phyloP scores from a whole-genome alignment of 2,113 vertebrate species.

The Brachyhypopomus gauderio region DNA sequence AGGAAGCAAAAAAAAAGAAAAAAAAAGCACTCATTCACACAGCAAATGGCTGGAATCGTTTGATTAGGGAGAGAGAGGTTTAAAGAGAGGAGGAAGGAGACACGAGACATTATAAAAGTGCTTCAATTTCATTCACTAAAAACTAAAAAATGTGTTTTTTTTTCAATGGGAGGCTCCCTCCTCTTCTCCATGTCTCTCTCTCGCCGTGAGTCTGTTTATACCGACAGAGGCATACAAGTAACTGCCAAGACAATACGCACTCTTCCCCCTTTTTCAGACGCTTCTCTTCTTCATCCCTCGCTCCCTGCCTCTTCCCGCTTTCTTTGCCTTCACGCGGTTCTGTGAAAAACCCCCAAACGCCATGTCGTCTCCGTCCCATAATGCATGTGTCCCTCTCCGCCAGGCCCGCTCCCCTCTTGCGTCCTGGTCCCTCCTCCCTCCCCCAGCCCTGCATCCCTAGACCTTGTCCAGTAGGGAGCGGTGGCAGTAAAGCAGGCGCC shows the following conservation, averaged over 20 bases:
- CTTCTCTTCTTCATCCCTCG: constrained; percentile 35
- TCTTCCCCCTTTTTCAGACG: constrained; percentile 39
- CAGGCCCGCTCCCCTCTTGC: constrained; percentile 32
- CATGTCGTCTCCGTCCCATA: constrained; percentile 39
- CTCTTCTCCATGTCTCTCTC: constrained; percentile 36
- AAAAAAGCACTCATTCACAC: constrained; percentile 62
- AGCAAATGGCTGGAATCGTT: constrained; percentile 77
- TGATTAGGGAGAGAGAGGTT: constrained; percentile 56
- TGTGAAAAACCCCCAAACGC: constrained; percentile 39
- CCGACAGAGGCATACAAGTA: constrained; percentile 53
- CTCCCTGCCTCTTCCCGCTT: background rate
- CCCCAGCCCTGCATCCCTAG: constrained; percentile 66
- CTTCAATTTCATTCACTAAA: constrained; percentile 28
- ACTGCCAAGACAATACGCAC: constrained; percentile 50
- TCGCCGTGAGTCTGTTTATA: constrained; percentile 50
- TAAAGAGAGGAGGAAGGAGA: constrained; percentile 47
- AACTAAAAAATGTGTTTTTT: constrained; percentile 3
- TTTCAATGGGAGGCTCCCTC: constrained; percentile 42
- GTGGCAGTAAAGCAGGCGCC: constrained; percentile 88
- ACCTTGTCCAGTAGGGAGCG: constrained; percentile 92
- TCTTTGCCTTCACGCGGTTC: constrained; percentile 34
- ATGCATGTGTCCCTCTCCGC: constrained; percentile 25
- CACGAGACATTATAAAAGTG: constrained; percentile 33
- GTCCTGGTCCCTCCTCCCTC: constrained; percentile 33
- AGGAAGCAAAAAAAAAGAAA: constrained; percentile 31